Conservation (phyloP, 2,797 vertebrate genomes). For the Urosaurus nigricauda region DNA sequence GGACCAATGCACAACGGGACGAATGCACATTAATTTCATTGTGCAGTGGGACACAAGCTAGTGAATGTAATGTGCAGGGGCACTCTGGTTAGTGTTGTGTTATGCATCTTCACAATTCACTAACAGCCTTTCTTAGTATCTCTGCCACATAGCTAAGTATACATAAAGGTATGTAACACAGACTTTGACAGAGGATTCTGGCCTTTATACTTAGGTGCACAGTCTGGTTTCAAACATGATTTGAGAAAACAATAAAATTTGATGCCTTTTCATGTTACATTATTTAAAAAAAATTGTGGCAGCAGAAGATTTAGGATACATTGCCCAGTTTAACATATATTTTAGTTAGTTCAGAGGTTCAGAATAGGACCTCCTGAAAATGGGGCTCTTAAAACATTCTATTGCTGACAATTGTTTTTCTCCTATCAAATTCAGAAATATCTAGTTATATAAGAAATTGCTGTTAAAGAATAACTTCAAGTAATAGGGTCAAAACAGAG, state of each 20-base stretch:
- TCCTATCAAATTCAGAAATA: background rate
- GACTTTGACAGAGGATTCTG: too few species aligned
- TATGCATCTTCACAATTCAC: too few species aligned
- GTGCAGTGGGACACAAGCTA: too few species aligned
- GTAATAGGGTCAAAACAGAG: background rate
- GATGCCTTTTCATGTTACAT: background rate
- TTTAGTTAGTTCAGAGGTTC: slow-evolving; percentile 36
- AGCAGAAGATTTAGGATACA: slow-evolving; percentile 53
- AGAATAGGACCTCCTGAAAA: background rate
- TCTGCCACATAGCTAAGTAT: too few species aligned
- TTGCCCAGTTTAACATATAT: slow-evolving; percentile 54
- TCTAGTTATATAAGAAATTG: background rate
- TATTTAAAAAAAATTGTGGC: background rate
- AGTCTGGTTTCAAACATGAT: slow-evolving; percentile 52
- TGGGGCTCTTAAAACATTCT: background rate
- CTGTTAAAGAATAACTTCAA: background rate
- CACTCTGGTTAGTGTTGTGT: too few species aligned
- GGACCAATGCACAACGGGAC: too few species aligned
- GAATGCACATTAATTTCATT: too few species aligned
- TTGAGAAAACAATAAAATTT: slow-evolving; percentile 23
- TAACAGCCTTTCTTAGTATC: too few species aligned
- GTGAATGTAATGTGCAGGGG: too few species aligned
- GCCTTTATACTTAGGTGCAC: slow-evolving; percentile 12
- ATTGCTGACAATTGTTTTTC: background rate
- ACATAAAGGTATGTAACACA: too few species aligned